Percentiles rank a stretch among this genome's conserved stretches.
These are phyloP conservation scores for Toxotes lorentzi DNA, from an alignment of 2,797 vertebrate genomes.

Conservation along the genomic window DNA sequence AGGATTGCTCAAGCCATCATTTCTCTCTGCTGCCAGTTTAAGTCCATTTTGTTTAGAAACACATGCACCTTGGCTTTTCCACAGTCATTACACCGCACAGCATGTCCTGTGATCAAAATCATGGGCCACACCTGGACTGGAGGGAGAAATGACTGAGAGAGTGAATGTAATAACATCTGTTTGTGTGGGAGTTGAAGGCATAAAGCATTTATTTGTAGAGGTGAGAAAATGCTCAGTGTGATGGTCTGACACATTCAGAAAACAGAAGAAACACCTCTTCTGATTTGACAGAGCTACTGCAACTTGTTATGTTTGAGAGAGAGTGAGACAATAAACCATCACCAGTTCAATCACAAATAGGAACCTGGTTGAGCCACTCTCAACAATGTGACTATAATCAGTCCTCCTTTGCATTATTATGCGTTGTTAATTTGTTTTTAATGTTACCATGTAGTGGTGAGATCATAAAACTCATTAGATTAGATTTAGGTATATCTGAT, in stretches of 20 bases:
- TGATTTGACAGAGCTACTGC: neutral
- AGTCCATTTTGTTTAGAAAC: neutral
- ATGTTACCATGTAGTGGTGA: neutral
- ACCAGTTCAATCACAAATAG: neutral
- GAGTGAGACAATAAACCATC: constrained; percentile 1
- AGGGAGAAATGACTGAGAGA: constrained; percentile 17
- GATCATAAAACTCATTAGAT: neutral
- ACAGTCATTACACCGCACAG: neutral
- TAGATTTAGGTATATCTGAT: constrained; percentile 10
- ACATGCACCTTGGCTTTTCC: neutral
- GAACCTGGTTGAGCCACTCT: neutral
- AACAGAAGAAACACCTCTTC: constrained; percentile 34
- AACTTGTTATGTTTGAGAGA: constrained; percentile 9
- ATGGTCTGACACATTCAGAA: constrained; percentile 29
- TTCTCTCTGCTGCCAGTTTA: constrained; percentile 9
- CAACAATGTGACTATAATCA: constrained; percentile 1
- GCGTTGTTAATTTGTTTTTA: neutral
- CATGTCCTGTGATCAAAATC: constrained; percentile 10
- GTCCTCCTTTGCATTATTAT: neutral
- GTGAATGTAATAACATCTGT: constrained; percentile 17
- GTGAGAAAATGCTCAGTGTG: constrained; percentile 44
- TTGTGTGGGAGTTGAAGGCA: constrained; percentile 29
- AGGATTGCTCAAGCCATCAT: neutral
- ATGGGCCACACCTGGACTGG: constrained; percentile 5
- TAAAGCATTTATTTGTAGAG: constrained; percentile 24